phyloP scores from a whole-genome alignment of 2,888 invertebrate species.

The Allolobophora icterica region DNA sequence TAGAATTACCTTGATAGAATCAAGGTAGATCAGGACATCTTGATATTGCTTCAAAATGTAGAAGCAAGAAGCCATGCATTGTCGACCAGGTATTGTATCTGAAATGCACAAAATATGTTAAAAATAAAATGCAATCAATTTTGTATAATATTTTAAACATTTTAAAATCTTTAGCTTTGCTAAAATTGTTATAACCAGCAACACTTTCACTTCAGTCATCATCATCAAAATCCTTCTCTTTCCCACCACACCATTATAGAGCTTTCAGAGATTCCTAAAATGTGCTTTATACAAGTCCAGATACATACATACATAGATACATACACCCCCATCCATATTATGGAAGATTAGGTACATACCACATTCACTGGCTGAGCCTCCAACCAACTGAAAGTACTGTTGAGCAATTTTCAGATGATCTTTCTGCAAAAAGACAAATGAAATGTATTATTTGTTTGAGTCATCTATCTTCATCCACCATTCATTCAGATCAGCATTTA shows the following conservation, averaged over 20 bases:
- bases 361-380: slow-evolving; percentile 93
- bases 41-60: slow-evolving; percentile 93
- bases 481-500: neutral
- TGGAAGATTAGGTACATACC: slow-evolving; percentile 58
- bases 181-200: neutral
- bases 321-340: neutral
- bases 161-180: neutral
- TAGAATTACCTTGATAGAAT: slow-evolving; percentile 67
- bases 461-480: neutral
- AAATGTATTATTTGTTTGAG: neutral
- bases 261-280: too few relatives aligned
- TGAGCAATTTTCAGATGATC: slow-evolving; percentile 94
- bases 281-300: too few relatives aligned
- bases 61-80: slow-evolving; percentile 97
- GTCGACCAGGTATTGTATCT: slow-evolving; percentile 90
- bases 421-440: slow-evolving; percentile 71
- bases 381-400: slow-evolving; percentile 93
- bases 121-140: neutral
- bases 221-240: neutral
- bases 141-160: neutral
- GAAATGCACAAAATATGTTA: slow-evolving; percentile 40
- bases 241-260: neutral
- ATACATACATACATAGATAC: too few relatives aligned
- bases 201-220: neutral
- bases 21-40: slow-evolving; percentile 92